Conservation (phyloP, 2,888 invertebrate genomes). For the Digitonthophagus gazella region DNA sequence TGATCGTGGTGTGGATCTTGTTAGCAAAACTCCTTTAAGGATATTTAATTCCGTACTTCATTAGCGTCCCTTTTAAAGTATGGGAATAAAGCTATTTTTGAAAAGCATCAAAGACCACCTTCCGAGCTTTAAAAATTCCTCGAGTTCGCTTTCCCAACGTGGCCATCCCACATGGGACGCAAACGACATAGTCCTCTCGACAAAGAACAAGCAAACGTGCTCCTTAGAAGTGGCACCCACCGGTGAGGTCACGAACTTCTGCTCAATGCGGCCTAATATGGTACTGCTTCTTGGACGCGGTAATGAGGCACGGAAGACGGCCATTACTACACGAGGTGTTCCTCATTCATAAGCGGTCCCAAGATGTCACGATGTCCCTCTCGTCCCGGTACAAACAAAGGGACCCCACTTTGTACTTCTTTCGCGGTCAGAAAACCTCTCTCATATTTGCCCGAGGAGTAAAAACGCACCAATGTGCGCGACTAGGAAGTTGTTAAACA, state of each 20-base stretch:
- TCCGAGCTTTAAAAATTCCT: not conserved
- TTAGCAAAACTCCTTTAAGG: not conserved
- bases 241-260: not conserved
- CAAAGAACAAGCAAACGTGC: not conserved
- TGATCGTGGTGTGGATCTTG: not conserved
- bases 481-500: not conserved
- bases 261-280: not conserved
- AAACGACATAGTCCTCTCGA: not conserved
- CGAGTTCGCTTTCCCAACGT: no score
- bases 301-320: not conserved
- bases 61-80: not conserved
- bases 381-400: not conserved
- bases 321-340: not conserved
- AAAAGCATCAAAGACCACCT: no score
- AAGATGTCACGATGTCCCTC: not conserved
- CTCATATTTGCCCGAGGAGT: not conserved
- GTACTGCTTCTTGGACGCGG: not conserved
- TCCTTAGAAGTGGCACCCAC: not conserved
- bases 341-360: not conserved
- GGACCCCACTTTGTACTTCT: not conserved
- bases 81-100: no score
- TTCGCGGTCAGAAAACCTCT: not conserved
- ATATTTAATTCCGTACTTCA: not conserved
- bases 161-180: not conserved
- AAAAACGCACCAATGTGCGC: not conserved